Evolutionary conservation across 2,888 invertebrate genomes (phyloP).

Genomic region (Pterostichus niger): DNA sequence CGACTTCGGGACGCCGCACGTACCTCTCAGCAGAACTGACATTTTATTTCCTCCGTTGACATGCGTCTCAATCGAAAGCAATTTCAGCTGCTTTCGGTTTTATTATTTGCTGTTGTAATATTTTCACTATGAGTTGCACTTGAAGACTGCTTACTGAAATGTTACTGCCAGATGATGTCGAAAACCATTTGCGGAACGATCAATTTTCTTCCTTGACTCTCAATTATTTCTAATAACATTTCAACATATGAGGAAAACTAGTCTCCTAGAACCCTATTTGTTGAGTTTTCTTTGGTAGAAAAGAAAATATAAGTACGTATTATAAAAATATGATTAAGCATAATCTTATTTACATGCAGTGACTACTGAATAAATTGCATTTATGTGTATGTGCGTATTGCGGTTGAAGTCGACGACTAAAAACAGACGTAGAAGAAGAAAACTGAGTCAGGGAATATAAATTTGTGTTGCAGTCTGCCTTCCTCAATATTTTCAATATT

Average conservation of each 20-base stretch:
- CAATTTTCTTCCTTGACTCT: constrained; percentile 42
- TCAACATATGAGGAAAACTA: not conserved
- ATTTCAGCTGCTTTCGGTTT: constrained; percentile 68
- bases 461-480: constrained; percentile 6
- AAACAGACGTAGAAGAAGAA: not conserved
- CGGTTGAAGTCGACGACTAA: not conserved
- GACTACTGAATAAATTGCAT: too few relatives aligned
- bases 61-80: constrained; percentile 70
- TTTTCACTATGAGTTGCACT: constrained; percentile 36
- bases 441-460: not conserved
- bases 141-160: constrained; percentile 17
- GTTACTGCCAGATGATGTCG: constrained; percentile 44
- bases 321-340: too few relatives aligned
- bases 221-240: constrained; percentile 48
- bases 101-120: constrained; percentile 66
- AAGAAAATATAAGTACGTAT: too few relatives aligned
- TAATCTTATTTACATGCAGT: too few relatives aligned
- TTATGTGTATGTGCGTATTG: too few relatives aligned
- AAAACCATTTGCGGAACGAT: constrained; percentile 43
- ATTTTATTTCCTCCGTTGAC: constrained; percentile 70
- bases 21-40: constrained; percentile 67
- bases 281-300: too few relatives aligned
- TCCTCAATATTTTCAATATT: constrained; percentile 53
- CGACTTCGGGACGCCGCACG: constrained; percentile 11
- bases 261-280: too few relatives aligned